Conservation (phyloP, 2,888 invertebrate genomes). For the Physocephala rufipes region DNA sequence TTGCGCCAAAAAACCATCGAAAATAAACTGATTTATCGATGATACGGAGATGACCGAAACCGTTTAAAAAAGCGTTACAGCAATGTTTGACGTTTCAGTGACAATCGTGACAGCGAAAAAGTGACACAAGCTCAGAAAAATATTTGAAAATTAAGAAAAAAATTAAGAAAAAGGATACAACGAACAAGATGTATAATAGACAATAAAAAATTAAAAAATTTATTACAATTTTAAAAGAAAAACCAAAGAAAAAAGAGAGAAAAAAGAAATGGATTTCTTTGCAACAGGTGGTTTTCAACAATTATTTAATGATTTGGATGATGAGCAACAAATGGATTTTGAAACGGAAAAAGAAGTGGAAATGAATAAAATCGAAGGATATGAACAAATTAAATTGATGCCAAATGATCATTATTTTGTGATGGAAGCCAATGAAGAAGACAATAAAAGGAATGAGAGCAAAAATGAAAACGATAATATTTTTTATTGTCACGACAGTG, state of each 20-base stretch:
- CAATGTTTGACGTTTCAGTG: conserved; percentile 4
- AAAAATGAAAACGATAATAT: conserved; percentile 22
- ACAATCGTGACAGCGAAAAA: not conserved
- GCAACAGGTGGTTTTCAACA: conserved; percentile 65
- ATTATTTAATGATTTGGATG: conserved; percentile 61
- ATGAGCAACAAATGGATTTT: conserved; percentile 48
- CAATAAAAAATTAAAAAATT: no score
- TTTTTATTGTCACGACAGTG: conserved; percentile 45
- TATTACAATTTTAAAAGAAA: not conserved
- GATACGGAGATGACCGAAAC: not conserved
- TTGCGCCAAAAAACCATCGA: not conserved
- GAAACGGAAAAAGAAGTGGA: conserved; percentile 2
- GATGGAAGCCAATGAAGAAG: not conserved
- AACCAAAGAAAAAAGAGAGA: not conserved
- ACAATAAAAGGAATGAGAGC: conserved; percentile 3
- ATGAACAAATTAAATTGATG: not conserved
- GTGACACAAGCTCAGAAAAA: not conserved
- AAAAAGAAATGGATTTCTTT: conserved; percentile 63
- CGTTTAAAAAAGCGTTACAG: conserved; percentile 22
- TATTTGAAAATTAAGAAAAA: no score
- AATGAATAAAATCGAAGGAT: not conserved
- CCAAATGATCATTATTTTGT: not conserved
- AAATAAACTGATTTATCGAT: not conserved
- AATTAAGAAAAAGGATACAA: no score
- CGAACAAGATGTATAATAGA: no score